These are phyloP conservation scores for Netelia fuscicornis DNA, from an alignment of 2,888 invertebrate genomes.

Conservation along the genomic window DNA sequence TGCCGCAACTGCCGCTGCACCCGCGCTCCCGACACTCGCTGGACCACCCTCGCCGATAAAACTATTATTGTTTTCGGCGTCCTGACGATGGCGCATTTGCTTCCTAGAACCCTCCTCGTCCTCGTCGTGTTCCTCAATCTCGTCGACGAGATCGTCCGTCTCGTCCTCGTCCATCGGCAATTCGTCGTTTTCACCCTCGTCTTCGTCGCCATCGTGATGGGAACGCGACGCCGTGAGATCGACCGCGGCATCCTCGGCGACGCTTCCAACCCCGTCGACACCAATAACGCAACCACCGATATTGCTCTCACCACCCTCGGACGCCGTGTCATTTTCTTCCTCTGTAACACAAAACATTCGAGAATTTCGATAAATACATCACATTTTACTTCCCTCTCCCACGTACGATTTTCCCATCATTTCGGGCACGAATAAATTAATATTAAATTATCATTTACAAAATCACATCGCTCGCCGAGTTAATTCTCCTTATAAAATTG, in stretches of 20 bases:
- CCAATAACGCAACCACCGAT: constrained; percentile 77
- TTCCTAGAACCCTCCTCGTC: constrained; percentile 89
- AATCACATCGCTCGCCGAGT: background rate
- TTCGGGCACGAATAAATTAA: too few relatives aligned
- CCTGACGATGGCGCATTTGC: constrained; percentile 90
- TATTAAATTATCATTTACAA: background rate
- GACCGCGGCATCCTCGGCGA: constrained; percentile 81
- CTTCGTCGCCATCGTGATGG: constrained; percentile 90
- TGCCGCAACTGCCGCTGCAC: constrained; percentile 75
- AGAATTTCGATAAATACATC: constrained; percentile 37
- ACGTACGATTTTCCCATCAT: background rate
- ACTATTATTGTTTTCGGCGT: constrained; percentile 92
- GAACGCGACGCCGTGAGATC: constrained; percentile 88
- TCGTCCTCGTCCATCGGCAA: constrained; percentile 86
- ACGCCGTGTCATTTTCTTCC: constrained; percentile 89
- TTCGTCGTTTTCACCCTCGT: constrained; percentile 88
- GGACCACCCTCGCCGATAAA: constrained; percentile 88
- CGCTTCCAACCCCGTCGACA: constrained; percentile 80
- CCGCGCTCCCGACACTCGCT: constrained; percentile 77
- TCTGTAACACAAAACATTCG: constrained; percentile 86
- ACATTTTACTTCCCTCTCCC: constrained; percentile 12
- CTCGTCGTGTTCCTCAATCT: constrained; percentile 83
- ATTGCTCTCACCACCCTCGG: constrained; percentile 87
- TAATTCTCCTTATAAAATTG: background rate
- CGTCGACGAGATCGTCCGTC: constrained; percentile 80